phyloP scores from a whole-genome alignment of 1,140 invertebrate species.

The Trachelipus rathkii region DNA sequence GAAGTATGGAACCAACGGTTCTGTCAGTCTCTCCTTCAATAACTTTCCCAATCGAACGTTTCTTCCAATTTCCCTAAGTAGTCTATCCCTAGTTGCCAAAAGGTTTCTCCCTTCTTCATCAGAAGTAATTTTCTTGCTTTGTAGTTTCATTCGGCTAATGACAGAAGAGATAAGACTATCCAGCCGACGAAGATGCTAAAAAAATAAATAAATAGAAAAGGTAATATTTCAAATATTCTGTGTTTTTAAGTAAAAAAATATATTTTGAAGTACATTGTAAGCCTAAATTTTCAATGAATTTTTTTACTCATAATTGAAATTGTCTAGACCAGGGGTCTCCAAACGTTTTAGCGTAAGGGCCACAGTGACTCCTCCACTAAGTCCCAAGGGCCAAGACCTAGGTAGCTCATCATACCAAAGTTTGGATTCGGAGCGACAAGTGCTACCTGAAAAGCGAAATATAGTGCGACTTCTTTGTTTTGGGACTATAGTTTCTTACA shows the following conservation, averaged over 20 bases:
- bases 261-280: neutral
- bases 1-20: conserved; percentile 48
- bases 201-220: neutral
- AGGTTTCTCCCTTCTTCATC: conserved; percentile 29
- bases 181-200: conserved; percentile 39
- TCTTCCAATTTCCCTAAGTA: conserved; percentile 67
- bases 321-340: too few relatives aligned
- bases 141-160: conserved; percentile 13
- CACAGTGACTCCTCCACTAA: too few relatives aligned
- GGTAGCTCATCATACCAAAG: too few relatives aligned
- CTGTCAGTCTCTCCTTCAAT: conserved; percentile 63
- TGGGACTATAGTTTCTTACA: too few relatives aligned
- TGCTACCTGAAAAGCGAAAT: too few relatives aligned
- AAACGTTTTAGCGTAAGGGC: too few relatives aligned
- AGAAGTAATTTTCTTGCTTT: neutral
- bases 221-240: neutral
- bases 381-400: too few relatives aligned
- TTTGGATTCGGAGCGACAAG: too few relatives aligned
- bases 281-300: neutral
- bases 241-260: too few relatives aligned
- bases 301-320: too few relatives aligned
- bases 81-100: conserved; percentile 61
- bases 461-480: too few relatives aligned
- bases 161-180: conserved; percentile 26
- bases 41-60: conserved; percentile 67